Base-by-base conservation (phyloP, 2,113 vertebrate genomes). In the Steatornis caripensis region DNA sequence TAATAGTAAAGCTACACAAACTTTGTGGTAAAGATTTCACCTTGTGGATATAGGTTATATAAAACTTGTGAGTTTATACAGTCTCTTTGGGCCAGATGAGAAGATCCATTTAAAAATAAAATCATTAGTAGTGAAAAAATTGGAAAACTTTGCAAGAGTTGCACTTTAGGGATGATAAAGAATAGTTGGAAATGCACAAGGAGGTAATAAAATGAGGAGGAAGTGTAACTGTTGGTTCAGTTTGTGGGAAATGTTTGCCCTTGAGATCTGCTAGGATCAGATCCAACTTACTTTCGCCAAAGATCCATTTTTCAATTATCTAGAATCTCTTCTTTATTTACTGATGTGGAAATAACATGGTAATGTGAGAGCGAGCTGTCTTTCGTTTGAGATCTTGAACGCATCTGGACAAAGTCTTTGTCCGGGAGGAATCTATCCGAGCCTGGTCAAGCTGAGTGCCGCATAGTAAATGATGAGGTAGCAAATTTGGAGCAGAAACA, bases 341-440 rank as follows among this genome's bases (percentile, higher is more conserved):
- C 43, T 36, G 74, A 17, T 8, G n/a, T 90, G 82, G 48, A 57
- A 84, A 45, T 57, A 22, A 20, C 7, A 0, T 5, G 34, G 37
- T 62, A 19, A 23, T 15, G n/a, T 49, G 75, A 79, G 65, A 76
- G 66, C 57, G 32, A 27, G 13, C 57, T 77, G 68, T 22, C 71
- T 82, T 84, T 84, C 60, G 32, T 74, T 29, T 70, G 91, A 74
- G 76, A 58, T 86, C 83, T 90, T 92, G 60, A 90, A 24, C 64
- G 69, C 81, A 87, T 92, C 94, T 92, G 77, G 89, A 12, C 53
- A 68, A 78, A 78, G 65, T 84, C 53, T 94, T 91, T 94, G 84
- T 89, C 89, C 89, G 68, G 87, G 74, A 93, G 84, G 91, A 64
- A 53, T 83, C 85, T 84, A 20, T 66, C 10, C 66, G 93, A 96